Evolutionary conservation across 2,113 vertebrate species (phyloP).

Genomic region (Xenopus borealis): DNA sequence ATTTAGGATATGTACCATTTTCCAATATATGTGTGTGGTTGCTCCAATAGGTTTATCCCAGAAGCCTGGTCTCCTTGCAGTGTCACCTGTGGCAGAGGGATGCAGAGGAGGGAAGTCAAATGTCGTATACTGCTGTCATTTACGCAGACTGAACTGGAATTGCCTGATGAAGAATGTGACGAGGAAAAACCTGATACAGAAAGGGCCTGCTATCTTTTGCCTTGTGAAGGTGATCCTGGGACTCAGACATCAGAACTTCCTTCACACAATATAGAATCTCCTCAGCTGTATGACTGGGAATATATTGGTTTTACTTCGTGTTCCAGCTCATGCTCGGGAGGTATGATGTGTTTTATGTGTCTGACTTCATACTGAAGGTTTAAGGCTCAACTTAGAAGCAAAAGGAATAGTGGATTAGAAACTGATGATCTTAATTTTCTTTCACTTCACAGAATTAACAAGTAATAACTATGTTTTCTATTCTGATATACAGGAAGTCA

Average conservation of each 20-base stretch:
- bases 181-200: conserved; percentile 62
- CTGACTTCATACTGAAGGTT: not conserved
- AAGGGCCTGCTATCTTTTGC: conserved; percentile 64
- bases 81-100: conserved; percentile 72
- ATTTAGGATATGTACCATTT: no score
- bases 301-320: conserved; percentile 80
- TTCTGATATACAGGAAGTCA: conserved; percentile 69
- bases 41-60: conserved; percentile 72
- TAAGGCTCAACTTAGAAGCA: not conserved
- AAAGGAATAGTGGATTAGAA: no score
- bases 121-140: conserved; percentile 82
- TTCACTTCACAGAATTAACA: no score
- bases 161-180: conserved; percentile 83
- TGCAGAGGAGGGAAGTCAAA: conserved; percentile 74
- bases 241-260: conserved; percentile 20
- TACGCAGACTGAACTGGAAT: conserved; percentile 79
- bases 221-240: conserved; percentile 61
- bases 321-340: conserved; percentile 78
- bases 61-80: conserved; percentile 87
- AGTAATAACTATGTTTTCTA: not conserved
- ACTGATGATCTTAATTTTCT: no score
- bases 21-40: no score
- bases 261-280: conserved; percentile 46
- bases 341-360: conserved; percentile 48
- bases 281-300: conserved; percentile 75